phyloP scores from a whole-genome alignment of 2,113 vertebrate species.

The Mobula birostris region DNA sequence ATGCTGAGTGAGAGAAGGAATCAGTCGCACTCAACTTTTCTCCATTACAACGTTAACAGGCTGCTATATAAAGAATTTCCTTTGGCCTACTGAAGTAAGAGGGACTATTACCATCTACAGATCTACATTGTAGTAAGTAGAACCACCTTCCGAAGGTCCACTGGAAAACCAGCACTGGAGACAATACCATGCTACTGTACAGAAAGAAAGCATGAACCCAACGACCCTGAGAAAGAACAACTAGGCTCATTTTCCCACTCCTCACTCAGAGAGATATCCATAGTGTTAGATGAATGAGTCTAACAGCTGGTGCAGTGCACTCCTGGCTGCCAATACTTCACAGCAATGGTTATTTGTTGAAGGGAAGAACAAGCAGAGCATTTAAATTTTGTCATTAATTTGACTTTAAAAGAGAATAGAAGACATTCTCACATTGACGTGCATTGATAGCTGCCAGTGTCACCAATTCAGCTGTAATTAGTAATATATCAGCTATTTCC shows the following conservation, averaged over 20 bases:
- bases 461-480: not conserved
- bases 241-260: not conserved
- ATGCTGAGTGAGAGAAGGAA: not conserved
- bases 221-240: not conserved
- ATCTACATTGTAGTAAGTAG: not conserved
- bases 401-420: not conserved
- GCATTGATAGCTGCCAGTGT: not conserved
- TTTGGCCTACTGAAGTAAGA: not conserved
- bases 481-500: not conserved
- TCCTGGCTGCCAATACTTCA: not conserved
- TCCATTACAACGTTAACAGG: no score
- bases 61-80: not conserved
- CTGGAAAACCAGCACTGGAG: not conserved
- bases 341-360: not conserved
- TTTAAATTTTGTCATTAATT: slow-evolving; percentile 13
- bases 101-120: not conserved
- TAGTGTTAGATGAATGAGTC: not conserved
- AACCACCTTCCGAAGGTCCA: not conserved
- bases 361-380: not conserved
- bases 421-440: slow-evolving; percentile 9
- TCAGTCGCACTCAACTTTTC: no score
- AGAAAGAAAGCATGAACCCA: not conserved
- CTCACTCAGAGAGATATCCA: not conserved
- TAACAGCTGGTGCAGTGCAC: not conserved
- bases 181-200: not conserved